Evolutionary conservation across 2,888 invertebrate species (phyloP).

Genomic region (Eristalis pertinax): DNA sequence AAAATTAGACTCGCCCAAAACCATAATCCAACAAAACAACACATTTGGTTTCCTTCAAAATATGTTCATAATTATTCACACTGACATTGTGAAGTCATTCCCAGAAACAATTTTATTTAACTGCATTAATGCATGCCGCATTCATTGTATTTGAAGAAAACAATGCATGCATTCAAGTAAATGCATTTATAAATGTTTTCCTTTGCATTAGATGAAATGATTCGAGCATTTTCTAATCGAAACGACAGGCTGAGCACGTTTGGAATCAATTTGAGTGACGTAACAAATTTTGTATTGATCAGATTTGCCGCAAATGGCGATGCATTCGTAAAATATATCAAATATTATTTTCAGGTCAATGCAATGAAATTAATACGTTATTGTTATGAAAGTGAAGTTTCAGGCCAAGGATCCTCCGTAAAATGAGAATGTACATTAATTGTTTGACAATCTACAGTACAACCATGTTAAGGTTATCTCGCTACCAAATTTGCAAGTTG

Average conservation of each 20-base stretch:
- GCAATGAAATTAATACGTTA: background rate
- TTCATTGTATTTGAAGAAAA: background rate
- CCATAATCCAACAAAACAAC: background rate
- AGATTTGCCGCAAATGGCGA: background rate
- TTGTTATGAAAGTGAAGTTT: background rate
- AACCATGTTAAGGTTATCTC: too few relatives aligned
- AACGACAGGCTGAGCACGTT: background rate
- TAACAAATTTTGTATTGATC: background rate
- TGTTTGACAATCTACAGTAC: too few relatives aligned
- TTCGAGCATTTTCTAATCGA: background rate
- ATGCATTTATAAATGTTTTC: background rate
- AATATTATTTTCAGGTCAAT: background rate
- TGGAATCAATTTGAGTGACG: background rate
- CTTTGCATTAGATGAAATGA: background rate
- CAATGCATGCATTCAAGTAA: background rate
- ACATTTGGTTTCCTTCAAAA: too few relatives aligned
- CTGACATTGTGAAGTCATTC: background rate
- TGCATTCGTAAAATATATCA: background rate
- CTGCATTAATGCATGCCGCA: background rate
- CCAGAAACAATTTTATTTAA: background rate
- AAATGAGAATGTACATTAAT: too few relatives aligned
- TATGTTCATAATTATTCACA: background rate
- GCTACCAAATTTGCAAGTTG: too few relatives aligned
- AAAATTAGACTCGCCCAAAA: background rate
- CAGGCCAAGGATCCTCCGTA: too few relatives aligned